Evolutionary conservation across 1,140 invertebrate species (phyloP).

Genomic region (honey bee (Apis mellifera)): DNA sequence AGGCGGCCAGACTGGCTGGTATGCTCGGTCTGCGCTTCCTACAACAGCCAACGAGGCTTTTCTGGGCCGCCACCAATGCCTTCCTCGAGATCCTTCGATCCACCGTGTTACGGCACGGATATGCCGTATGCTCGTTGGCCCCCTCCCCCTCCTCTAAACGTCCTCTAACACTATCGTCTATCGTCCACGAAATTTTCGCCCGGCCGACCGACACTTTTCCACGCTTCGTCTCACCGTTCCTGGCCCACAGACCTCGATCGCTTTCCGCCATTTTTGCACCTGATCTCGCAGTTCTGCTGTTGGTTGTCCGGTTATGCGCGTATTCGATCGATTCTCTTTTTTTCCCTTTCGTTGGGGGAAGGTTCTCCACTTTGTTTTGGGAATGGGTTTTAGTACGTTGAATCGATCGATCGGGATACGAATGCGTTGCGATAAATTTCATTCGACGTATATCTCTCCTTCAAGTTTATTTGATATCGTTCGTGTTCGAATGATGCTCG

Average conservation of each 20-base stretch:
- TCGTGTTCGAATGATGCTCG: too few relatives aligned
- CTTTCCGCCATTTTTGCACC: not conserved
- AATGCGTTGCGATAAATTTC: too few relatives aligned
- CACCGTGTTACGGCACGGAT: constrained; percentile 18
- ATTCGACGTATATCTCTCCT: too few relatives aligned
- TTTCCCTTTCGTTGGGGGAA: too few relatives aligned
- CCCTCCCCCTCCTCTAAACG: not conserved
- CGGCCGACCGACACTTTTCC: not conserved
- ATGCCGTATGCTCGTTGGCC: not conserved
- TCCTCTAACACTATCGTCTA: too few relatives aligned
- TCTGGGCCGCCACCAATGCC: constrained; percentile 23
- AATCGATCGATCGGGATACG: too few relatives aligned
- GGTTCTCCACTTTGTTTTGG: too few relatives aligned
- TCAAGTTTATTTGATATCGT: too few relatives aligned
- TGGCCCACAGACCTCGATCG: not conserved
- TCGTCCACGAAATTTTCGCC: not conserved
- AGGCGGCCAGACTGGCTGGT: constrained; percentile 48
- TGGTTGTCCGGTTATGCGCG: not conserved
- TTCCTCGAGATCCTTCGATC: constrained; percentile 48
- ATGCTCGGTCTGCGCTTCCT: constrained; percentile 42
- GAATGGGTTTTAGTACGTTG: too few relatives aligned
- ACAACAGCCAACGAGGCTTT: constrained; percentile 57
- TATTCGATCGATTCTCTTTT: too few relatives aligned
- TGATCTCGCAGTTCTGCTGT: not conserved
- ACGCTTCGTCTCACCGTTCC: not conserved